phyloP scores from a whole-genome alignment of 2,797 vertebrate species.

The Cossypha caffra region DNA sequence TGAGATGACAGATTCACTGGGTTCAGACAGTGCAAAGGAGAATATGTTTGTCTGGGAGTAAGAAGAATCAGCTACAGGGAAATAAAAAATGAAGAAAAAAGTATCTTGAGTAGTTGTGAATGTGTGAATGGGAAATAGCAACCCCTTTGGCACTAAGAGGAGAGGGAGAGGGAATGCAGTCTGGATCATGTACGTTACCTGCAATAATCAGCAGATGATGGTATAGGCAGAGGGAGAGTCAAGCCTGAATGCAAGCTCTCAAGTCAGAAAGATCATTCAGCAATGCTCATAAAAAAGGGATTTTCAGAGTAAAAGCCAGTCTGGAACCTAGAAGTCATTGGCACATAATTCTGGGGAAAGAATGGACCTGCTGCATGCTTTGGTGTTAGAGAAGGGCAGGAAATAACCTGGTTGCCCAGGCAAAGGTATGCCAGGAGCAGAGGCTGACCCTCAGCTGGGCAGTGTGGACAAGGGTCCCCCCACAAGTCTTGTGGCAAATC shows the following conservation, averaged over 20 bases:
- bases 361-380: neutral
- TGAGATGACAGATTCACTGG: neutral
- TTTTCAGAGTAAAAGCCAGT: neutral
- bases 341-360: neutral
- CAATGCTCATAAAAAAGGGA: neutral
- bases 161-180: neutral
- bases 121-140: neutral
- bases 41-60: neutral
- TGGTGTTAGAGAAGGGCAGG: neutral
- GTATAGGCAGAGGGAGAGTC: neutral
- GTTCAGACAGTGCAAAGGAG: neutral
- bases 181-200: neutral
- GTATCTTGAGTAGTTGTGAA: neutral
- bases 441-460: neutral
- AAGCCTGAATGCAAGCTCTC: neutral
- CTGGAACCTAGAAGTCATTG: neutral
- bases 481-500: neutral
- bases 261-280: neutral
- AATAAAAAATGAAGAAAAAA: neutral
- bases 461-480: fast-evolving
- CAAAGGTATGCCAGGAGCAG: neutral
- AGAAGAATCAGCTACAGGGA: neutral
- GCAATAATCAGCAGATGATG: neutral
- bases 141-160: neutral
- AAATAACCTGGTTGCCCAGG: neutral